Conservation (phyloP, 2,888 invertebrate species). For the Drosophila imparisetae region DNA sequence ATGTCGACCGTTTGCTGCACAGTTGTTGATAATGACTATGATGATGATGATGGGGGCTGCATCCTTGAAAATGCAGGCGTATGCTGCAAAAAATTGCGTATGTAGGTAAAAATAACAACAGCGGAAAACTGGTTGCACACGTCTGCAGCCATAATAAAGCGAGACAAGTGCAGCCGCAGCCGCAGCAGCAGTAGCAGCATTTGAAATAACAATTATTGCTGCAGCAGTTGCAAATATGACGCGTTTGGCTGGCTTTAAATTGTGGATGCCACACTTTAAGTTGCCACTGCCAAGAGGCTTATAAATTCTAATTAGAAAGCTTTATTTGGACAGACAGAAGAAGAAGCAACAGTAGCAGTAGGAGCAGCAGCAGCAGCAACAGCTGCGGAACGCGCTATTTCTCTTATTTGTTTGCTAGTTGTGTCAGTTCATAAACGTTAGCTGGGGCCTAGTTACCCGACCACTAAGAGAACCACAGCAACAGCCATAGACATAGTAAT, state of each 20-base stretch:
- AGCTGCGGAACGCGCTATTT: constrained; percentile 10
- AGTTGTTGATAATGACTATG: constrained; percentile 17
- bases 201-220: constrained; percentile 79
- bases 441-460: constrained; percentile 63
- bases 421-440: constrained; percentile 76
- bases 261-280: constrained; percentile 46
- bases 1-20: constrained; percentile 52
- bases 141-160: constrained; percentile 9
- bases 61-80: constrained; percentile 66
- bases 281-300: constrained; percentile 40
- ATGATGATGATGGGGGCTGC: constrained; percentile 28
- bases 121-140: constrained; percentile 62
- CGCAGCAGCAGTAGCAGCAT: constrained; percentile 32
- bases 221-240: constrained; percentile 27
- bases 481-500: constrained; percentile 17
- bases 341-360: constrained; percentile 3
- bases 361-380: constrained; percentile 1
- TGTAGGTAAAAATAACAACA: constrained; percentile 77
- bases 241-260: constrained; percentile 37
- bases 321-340: constrained; percentile 58
- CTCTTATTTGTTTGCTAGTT: constrained; percentile 62
- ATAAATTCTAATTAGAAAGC: constrained; percentile 76
- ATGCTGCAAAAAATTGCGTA: constrained; percentile 58
- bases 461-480: constrained; percentile 34
- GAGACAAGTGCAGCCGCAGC: constrained; percentile 36